phyloP scores from a whole-genome alignment of 2,888 invertebrate species.

The Nomada lathburiana region DNA sequence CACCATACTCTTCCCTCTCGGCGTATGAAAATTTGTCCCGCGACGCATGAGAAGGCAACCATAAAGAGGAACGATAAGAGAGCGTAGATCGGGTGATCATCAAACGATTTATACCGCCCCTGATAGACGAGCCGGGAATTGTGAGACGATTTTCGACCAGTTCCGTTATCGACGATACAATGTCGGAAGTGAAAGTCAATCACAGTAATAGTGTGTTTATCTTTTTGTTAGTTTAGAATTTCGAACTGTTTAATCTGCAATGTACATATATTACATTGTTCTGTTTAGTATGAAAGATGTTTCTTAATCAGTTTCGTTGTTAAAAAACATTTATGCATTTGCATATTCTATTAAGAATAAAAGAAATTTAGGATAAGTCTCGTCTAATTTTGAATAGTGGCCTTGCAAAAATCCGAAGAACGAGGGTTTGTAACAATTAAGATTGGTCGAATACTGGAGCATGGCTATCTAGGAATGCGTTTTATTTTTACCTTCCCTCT shows the following conservation, averaged over 20 bases:
- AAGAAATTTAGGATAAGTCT: neutral
- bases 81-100: slow-evolving; percentile 22
- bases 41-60: slow-evolving; percentile 50
- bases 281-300: too few relatives aligned
- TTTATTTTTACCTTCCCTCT: slow-evolving; percentile 39
- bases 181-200: neutral
- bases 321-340: neutral
- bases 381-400: neutral
- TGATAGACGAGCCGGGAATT: slow-evolving; percentile 2
- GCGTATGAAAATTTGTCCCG: slow-evolving; percentile 52
- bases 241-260: too few relatives aligned
- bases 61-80: slow-evolving; percentile 39
- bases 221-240: neutral
- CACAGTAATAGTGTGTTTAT: neutral
- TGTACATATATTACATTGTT: too few relatives aligned
- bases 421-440: slow-evolving; percentile 24
- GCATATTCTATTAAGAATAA: neutral
- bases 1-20: neutral
- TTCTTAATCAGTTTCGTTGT: neutral
- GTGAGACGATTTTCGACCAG: slow-evolving; percentile 28
- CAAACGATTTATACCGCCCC: slow-evolving; percentile 8
- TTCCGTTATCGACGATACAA: slow-evolving; percentile 3
- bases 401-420: neutral
- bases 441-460: slow-evolving; percentile 30
- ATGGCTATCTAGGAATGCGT: slow-evolving; percentile 25